These are phyloP conservation scores for Paramormyrops kingsleyae DNA, from an alignment of 2,113 vertebrate genomes.

Conservation along the genomic window DNA sequence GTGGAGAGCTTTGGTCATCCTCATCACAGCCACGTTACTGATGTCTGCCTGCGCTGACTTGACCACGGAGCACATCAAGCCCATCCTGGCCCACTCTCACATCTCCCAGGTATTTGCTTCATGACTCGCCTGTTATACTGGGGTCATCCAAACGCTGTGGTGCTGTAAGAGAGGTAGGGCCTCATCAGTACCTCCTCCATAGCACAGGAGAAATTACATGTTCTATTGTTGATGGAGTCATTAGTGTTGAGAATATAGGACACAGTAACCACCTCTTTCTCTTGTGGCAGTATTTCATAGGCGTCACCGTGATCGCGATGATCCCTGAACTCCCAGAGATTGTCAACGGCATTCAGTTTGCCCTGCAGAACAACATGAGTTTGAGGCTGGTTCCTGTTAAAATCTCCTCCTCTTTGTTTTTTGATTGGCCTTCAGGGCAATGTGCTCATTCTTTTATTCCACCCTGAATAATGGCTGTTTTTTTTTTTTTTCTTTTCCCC, in stretches of 20 bases:
- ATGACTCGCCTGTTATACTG: neutral
- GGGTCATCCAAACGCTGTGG: neutral
- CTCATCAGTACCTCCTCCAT: neutral
- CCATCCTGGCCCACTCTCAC: slow-evolving; percentile 66
- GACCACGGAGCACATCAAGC: slow-evolving; percentile 74
- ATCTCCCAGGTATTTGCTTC: slow-evolving; percentile 67
- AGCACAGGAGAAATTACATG: neutral
- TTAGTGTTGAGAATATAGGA: neutral
- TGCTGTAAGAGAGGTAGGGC: neutral
- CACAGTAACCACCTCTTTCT: neutral
- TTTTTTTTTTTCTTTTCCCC: too few relatives aligned
- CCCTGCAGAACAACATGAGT: slow-evolving; percentile 82
- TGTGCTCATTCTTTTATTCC: neutral
- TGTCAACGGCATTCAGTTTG: slow-evolving; percentile 83
- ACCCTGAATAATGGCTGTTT: neutral
- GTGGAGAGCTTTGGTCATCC: slow-evolving; percentile 64
- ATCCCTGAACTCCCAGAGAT: slow-evolving; percentile 82
- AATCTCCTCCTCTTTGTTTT: neutral
- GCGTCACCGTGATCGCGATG: slow-evolving; percentile 78
- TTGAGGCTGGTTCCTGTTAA: slow-evolving; percentile 57
- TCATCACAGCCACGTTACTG: slow-evolving; percentile 70
- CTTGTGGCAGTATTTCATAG: slow-evolving; percentile 71
- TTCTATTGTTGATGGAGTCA: neutral
- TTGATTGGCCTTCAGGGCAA: neutral
- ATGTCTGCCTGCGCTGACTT: slow-evolving; percentile 82